Percentiles rank a stretch among this genome's conserved stretches.
Conservation (phyloP, 2,888 invertebrate genomes). For the Phrixothrix hirtus region DNA sequence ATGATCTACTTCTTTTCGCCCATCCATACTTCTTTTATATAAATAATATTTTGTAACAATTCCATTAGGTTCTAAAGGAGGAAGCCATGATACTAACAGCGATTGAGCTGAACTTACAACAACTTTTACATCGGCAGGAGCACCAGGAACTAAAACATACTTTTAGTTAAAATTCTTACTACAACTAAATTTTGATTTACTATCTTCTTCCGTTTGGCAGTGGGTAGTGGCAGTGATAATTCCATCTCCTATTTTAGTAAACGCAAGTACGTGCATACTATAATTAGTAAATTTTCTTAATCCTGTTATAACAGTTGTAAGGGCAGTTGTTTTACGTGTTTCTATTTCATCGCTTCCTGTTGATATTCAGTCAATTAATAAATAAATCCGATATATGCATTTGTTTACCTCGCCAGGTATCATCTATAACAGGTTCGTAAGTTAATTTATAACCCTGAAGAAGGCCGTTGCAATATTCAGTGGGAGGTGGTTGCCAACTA, state of each 20-base stretch:
- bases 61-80: slow-evolving; percentile 76
- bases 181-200: slow-evolving; percentile 53
- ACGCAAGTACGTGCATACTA: slow-evolving; percentile 78
- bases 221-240: slow-evolving; percentile 67
- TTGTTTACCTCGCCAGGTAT: slow-evolving; percentile 56
- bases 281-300: slow-evolving; percentile 79
- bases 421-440: slow-evolving; percentile 68
- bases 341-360: slow-evolving; percentile 61
- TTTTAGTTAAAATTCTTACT: slow-evolving; percentile 2
- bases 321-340: slow-evolving; percentile 68
- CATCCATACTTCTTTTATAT: slow-evolving; percentile 70
- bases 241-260: slow-evolving; percentile 78
- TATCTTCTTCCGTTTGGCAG: slow-evolving; percentile 79
- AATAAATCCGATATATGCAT: background rate
- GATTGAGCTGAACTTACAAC: slow-evolving; percentile 75
- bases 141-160: slow-evolving; percentile 68
- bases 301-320: slow-evolving; percentile 70
- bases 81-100: slow-evolving; percentile 76
- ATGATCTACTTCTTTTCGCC: slow-evolving; percentile 70
- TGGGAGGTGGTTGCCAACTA: slow-evolving; percentile 78
- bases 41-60: slow-evolving; percentile 75
- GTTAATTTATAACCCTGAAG: slow-evolving; percentile 75
- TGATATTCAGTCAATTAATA: background rate
- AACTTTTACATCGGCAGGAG: slow-evolving; percentile 79
- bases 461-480: slow-evolving; percentile 73